These are phyloP conservation scores for Siniperca obscura DNA, from an alignment of 2,797 vertebrate genomes.

Conservation along the genomic window DNA sequence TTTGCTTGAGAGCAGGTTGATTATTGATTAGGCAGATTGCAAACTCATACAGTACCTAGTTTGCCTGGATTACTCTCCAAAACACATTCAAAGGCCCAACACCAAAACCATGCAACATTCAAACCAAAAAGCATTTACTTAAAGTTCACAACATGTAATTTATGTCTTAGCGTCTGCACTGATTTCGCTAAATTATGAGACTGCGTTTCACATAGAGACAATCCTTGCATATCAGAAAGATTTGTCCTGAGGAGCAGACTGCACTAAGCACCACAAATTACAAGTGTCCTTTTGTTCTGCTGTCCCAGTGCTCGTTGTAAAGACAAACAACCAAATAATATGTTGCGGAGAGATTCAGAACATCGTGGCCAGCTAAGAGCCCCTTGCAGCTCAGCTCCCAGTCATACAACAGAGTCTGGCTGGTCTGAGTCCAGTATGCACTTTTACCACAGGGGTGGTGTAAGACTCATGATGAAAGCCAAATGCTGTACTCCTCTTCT, in stretches of 20 bases:
- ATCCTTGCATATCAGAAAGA: background rate
- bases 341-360: conserved; percentile 9
- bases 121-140: background rate
- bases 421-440: conserved; percentile 24
- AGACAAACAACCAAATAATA: conserved; percentile 29
- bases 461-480: conserved; percentile 45
- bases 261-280: background rate
- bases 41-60: background rate
- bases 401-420: conserved; percentile 15
- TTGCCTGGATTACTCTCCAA: background rate
- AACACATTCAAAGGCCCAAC: background rate
- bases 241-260: conserved; percentile 20
- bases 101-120: background rate
- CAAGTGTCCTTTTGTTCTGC: conserved; percentile 19
- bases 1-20: background rate
- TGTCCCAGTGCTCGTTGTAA: background rate
- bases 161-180: background rate
- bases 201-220: background rate
- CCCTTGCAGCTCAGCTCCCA: conserved; percentile 25
- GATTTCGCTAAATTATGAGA: background rate
- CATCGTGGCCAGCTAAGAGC: conserved; percentile 27
- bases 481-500: conserved; percentile 39
- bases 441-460: conserved; percentile 21
- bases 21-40: background rate
- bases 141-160: background rate